These are phyloP conservation scores for Heliornis fulica DNA, from an alignment of 2,113 vertebrate species.

Conservation along the genomic window DNA sequence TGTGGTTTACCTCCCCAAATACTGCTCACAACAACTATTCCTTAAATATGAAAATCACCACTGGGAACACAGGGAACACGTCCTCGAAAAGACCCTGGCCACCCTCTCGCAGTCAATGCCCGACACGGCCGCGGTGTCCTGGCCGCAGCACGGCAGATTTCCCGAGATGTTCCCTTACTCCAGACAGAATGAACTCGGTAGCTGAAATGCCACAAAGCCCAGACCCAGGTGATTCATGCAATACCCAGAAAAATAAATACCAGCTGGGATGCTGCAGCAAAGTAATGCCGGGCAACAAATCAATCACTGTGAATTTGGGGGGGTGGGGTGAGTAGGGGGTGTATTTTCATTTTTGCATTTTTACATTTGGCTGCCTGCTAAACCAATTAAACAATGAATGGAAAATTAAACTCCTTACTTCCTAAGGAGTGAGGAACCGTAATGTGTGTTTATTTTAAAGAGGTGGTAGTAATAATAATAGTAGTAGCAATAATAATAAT, in stretches of 20 bases:
- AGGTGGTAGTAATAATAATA: neutral
- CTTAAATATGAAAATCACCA: neutral
- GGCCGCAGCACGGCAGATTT: neutral
- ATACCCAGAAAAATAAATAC: neutral
- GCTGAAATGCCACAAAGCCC: neutral
- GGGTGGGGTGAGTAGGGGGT: fast-evolving
- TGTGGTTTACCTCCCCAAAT: neutral
- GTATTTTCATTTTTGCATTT: neutral
- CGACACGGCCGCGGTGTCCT: neutral
- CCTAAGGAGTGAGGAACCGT: neutral
- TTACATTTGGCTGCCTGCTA: conserved; percentile 3
- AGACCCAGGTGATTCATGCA: neutral
- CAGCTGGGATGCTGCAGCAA: neutral
- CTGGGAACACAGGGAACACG: neutral
- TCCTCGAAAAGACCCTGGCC: neutral
- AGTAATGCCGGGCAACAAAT: neutral
- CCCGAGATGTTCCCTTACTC: neutral
- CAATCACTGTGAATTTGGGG: neutral
- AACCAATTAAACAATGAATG: conserved; percentile 40
- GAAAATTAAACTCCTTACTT: conserved; percentile 33
- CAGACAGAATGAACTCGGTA: neutral
- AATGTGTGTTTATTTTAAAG: conserved; percentile 27
- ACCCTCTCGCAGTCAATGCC: neutral
- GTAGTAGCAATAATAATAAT: neutral
- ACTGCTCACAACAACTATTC: neutral